These are phyloP conservation scores for Sminthopsis crassicaudata DNA, from an alignment of 2,113 vertebrate species.

Conservation along the genomic window DNA sequence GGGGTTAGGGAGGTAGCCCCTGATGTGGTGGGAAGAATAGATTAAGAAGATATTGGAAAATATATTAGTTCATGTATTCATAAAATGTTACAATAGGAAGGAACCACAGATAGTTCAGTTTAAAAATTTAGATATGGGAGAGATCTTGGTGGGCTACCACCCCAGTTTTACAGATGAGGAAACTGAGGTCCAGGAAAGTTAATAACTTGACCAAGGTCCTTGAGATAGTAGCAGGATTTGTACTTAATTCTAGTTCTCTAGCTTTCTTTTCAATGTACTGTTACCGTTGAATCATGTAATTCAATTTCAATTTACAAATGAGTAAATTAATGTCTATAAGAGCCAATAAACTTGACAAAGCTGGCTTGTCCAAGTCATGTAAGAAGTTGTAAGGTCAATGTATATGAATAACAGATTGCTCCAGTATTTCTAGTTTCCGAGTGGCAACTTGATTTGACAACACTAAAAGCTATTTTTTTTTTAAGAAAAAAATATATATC, in stretches of 20 bases:
- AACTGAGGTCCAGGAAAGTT: neutral
- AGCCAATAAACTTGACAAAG: neutral
- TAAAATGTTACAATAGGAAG: neutral
- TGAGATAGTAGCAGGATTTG: neutral
- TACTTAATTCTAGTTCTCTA: neutral
- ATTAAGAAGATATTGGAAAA: neutral
- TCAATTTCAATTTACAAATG: neutral
- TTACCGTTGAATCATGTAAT: neutral
- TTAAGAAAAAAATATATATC: neutral
- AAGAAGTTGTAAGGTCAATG: neutral
- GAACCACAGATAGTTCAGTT: neutral
- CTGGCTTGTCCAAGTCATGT: neutral
- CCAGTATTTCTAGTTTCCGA: neutral
- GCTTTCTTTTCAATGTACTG: neutral
- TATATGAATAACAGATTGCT: neutral
- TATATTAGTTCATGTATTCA: neutral
- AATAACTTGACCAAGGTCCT: neutral
- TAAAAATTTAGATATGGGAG: neutral
- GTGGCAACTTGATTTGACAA: neutral
- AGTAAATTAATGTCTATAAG: neutral
- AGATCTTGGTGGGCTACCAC: neutral
- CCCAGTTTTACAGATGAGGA: conserved; percentile 28
- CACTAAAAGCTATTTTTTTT: neutral
- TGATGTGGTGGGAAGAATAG: neutral
- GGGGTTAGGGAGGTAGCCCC: neutral